Conservation (phyloP, 2,888 invertebrate genomes). For the Eupithecia insigniata region DNA sequence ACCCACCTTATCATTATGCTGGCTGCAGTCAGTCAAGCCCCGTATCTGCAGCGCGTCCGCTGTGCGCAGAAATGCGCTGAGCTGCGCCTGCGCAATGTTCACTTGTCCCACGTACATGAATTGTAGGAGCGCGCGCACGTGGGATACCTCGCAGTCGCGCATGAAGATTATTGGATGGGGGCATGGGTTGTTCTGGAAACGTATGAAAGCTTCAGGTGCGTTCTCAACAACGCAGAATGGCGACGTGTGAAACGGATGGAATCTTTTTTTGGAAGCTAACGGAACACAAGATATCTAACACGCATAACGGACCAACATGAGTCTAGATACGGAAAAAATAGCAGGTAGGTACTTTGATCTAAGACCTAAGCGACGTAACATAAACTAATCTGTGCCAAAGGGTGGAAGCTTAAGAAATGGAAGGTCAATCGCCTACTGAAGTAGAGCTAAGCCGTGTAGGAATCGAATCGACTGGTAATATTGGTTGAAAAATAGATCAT, state of each 20-base stretch:
- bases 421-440: not conserved
- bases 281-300: no score
- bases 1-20: constrained; percentile 80
- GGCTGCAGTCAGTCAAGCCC: constrained; percentile 89
- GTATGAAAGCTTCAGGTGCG: not conserved
- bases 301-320: no score
- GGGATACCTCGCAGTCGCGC: constrained; percentile 91
- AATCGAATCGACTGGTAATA: not conserved
- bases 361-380: no score
- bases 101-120: constrained; percentile 95
- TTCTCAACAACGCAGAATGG: not conserved
- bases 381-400: no score
- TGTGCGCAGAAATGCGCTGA: constrained; percentile 89
- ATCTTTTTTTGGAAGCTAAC: no score
- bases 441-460: not conserved
- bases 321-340: no score
- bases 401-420: not conserved
- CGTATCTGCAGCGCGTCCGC: constrained; percentile 91
- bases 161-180: constrained; percentile 94
- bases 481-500: not conserved
- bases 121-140: constrained; percentile 90
- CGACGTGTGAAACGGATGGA: not conserved
- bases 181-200: constrained; percentile 91
- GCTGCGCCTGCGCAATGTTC: constrained; percentile 91
- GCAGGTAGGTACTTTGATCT: no score